Evolutionary conservation across 37 sponge, comb jelly and placozoan species (phyloP), one percentile per base, ranked within the genome.

Genomic region (Aphrocallistes beatrix): DNA sequence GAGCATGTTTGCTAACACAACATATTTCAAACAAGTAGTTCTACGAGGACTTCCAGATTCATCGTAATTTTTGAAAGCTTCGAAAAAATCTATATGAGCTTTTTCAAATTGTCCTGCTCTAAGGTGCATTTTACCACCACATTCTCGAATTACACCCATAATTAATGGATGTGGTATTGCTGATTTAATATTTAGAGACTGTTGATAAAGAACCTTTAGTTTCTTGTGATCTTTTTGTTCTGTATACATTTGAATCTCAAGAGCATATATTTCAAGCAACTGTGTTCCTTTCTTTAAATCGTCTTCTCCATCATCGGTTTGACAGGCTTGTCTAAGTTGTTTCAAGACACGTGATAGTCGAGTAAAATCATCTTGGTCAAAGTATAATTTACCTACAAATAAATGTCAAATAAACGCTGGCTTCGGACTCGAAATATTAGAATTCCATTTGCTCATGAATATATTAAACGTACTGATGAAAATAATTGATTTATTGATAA

Each of bases 231-330:
- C 93, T 88, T 97, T 97, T 91, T 97, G 99, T 37, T 90, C 95
- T 0, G 99, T 97, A 88, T 93, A 97, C 99, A 97, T 97, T 86
- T 97, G 99, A 51, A 97, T 97, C 85, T 97, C 99, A 23, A 97
- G 90, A 9, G 99, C 99, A 83, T 97, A 97, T 82, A 89, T 91
- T 82, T 97, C 99, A 49, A 97, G 87, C 37, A 97, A 86, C 81
- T 95, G 95, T 0, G 99, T 97, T 6, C 99, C 99, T 82, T 94
- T 94, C 87, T 92, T 92, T 39, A 94, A 50, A 48, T 94, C 95
- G 23, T 94, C 93, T 36, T 69, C 83, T 0, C 95, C 95, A 0
- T 84, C 90, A 48, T 85, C 92, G 0, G 94, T 93, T 81, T 88
- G 91, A 39, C 96, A 95, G 82, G 96, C 93, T 69, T 84, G 91